phyloP scores from a whole-genome alignment of 2,797 vertebrate species.

The Hippoglossus hippoglossus region DNA sequence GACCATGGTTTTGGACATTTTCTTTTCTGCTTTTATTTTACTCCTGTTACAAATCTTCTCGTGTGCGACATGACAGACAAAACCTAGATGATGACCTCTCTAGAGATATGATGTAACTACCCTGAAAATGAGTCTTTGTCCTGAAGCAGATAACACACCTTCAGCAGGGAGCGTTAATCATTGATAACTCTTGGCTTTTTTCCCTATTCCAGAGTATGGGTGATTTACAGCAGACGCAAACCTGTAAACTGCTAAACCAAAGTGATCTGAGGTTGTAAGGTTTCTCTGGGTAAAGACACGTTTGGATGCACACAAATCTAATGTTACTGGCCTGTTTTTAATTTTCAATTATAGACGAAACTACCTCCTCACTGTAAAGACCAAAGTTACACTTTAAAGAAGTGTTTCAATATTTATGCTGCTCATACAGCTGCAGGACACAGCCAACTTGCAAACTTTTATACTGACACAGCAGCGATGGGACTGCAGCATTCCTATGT shows the following conservation, averaged over 20 bases:
- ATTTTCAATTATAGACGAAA: constrained; percentile 23
- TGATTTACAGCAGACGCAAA: constrained; percentile 27
- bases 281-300: constrained; percentile 29
- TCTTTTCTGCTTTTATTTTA: constrained; percentile 28
- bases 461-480: constrained; percentile 50
- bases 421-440: constrained; percentile 31
- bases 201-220: constrained; percentile 5
- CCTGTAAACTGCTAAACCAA: constrained; percentile 9
- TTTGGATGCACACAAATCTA: constrained; percentile 21
- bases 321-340: constrained; percentile 14
- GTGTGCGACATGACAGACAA: constrained; percentile 20
- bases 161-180: constrained; percentile 26
- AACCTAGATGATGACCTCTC: constrained; percentile 5
- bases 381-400: constrained; percentile 24
- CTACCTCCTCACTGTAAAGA: not conserved
- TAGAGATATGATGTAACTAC: not conserved
- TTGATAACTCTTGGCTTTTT: constrained; percentile 34
- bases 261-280: not conserved
- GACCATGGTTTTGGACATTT: constrained; percentile 33
- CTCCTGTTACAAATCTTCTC: constrained; percentile 13
- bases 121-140: constrained; percentile 41
- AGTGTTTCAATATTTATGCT: constrained; percentile 31
- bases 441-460: constrained; percentile 41
- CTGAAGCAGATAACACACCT: constrained; percentile 41
- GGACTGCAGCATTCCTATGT: constrained; percentile 41